Conservation (phyloP, 2,113 vertebrate genomes). For the Myiopsitta monachus region DNA sequence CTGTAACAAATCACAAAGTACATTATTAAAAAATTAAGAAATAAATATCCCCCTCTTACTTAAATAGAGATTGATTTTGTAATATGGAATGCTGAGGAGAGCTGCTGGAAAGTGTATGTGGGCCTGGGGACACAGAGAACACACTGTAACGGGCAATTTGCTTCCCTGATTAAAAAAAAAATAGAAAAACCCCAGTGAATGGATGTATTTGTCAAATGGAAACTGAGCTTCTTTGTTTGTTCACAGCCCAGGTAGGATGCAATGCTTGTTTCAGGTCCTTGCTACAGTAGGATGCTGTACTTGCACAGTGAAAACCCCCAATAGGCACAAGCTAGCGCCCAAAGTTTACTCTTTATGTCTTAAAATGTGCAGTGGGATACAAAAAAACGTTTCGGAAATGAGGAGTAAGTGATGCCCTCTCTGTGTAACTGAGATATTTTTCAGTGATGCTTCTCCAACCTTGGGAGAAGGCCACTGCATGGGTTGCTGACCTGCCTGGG, state of each 20-base stretch:
- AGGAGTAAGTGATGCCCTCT: background rate
- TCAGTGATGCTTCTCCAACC: background rate
- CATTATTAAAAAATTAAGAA: constrained; percentile 80
- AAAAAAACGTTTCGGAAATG: background rate
- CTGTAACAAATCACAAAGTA: constrained; percentile 76
- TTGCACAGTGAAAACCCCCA: background rate
- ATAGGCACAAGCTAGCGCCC: background rate
- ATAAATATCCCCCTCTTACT: constrained; percentile 73
- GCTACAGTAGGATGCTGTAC: background rate
- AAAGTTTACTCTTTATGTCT: background rate
- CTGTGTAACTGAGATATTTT: background rate
- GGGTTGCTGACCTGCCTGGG: background rate
- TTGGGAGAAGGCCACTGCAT: fast-evolving
- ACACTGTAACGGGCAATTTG: constrained; percentile 52
- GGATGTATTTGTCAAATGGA: constrained; percentile 53
- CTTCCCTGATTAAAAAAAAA: background rate
- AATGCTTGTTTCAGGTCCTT: background rate
- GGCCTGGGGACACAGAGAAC: constrained; percentile 40
- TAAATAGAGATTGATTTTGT: constrained; percentile 79
- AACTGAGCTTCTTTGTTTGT: constrained; percentile 28
- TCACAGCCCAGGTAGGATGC: background rate
- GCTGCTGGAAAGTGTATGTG: constrained; percentile 59
- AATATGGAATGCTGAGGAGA: constrained; percentile 66
- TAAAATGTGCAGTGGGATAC: background rate
- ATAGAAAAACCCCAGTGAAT: background rate